These are phyloP conservation scores for roundworm (Caenorhabditis elegans) DNA, from an alignment of 1,140 invertebrate genomes.

Conservation along the genomic window DNA sequence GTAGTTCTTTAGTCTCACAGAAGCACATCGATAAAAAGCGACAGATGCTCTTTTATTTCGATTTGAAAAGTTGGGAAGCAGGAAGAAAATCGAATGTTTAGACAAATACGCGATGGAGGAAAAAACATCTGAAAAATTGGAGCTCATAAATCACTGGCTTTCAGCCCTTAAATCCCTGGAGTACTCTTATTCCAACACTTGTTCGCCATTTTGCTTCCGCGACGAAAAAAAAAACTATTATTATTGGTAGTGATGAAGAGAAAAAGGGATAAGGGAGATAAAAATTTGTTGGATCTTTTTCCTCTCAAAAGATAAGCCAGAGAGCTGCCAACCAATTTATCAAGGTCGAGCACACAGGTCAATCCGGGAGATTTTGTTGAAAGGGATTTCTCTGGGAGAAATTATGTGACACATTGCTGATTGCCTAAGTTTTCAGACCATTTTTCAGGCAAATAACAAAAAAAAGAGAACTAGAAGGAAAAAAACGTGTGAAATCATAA, in stretches of 20 bases:
- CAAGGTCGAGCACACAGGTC: constrained; percentile 26
- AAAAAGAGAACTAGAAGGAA: too few relatives aligned
- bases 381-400: too few relatives aligned
- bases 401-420: too few relatives aligned
- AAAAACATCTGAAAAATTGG: not conserved
- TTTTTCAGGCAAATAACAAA: too few relatives aligned
- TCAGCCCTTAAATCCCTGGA: too few relatives aligned
- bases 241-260: not conserved
- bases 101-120: too few relatives aligned
- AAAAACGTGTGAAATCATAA: too few relatives aligned
- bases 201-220: too few relatives aligned
- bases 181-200: too few relatives aligned
- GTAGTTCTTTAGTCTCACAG: not conserved
- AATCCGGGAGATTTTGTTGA: not conserved
- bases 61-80: not conserved
- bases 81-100: too few relatives aligned
- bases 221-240: constrained; percentile 1
- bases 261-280: not conserved
- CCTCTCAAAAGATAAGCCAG: not conserved
- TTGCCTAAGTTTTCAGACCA: too few relatives aligned
- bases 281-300: not conserved
- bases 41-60: not conserved
- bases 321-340: not conserved
- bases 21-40: not conserved
- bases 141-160: too few relatives aligned